These are phyloP conservation scores for Falco naumanni DNA, from an alignment of 2,797 vertebrate species.

Conservation along the genomic window DNA sequence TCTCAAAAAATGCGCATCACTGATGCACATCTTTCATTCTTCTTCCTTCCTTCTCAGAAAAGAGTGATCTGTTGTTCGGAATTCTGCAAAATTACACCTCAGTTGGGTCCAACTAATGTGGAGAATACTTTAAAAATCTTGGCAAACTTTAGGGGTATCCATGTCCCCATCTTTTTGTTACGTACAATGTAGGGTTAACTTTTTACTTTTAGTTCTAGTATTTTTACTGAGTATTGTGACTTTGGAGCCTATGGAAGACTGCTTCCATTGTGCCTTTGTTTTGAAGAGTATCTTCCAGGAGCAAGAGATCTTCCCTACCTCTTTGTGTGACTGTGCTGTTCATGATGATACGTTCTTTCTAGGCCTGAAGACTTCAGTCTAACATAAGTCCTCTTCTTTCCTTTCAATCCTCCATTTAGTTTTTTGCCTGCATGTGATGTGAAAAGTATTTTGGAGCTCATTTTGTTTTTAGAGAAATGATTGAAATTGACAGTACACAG, in stretches of 20 bases:
- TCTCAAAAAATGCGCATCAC: not conserved
- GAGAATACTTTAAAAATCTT: not conserved
- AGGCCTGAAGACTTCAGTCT: not conserved
- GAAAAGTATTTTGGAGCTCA: not conserved
- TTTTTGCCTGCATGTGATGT: not conserved
- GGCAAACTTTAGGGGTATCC: not conserved
- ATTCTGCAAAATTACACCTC: not conserved
- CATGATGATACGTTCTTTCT: not conserved
- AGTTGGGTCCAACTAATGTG: not conserved
- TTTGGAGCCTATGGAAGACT: not conserved
- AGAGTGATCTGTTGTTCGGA: not conserved
- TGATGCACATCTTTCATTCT: not conserved
- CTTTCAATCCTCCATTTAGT: not conserved
- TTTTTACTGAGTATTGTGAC: not conserved
- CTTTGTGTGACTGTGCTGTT: not conserved
- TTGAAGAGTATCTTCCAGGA: not conserved
- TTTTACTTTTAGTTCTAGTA: not conserved
- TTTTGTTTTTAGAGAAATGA: not conserved
- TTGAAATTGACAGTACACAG: not conserved
- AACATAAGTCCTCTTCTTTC: not conserved
- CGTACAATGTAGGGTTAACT: not conserved
- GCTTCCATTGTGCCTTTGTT: not conserved
- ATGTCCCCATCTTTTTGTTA: not conserved
- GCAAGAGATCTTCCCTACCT: not conserved
- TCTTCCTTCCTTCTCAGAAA: not conserved